Conservation (phyloP, 2,888 invertebrate genomes). For the Drosophila austrosaltans region DNA sequence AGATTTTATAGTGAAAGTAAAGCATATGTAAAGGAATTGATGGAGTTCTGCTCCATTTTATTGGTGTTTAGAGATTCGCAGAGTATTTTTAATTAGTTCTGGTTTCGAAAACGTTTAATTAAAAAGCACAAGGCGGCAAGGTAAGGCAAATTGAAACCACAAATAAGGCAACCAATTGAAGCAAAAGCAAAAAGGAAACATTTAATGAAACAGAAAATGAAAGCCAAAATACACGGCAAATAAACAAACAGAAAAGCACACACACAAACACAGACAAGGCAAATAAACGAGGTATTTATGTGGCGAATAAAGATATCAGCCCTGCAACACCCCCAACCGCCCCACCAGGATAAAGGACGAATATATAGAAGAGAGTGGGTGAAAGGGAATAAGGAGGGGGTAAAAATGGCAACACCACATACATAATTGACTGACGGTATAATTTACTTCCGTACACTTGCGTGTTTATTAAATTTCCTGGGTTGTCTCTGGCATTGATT, state of each 20-base stretch:
- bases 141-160: conserved; percentile 61
- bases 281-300: conserved; percentile 77
- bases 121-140: conserved; percentile 58
- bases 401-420: conserved; percentile 41
- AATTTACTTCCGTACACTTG: conserved; percentile 77
- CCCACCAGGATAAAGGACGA: too few species aligned
- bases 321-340: conserved; percentile 13
- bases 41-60: not conserved
- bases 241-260: conserved; percentile 44
- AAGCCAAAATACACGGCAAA: conserved; percentile 38
- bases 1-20: conserved; percentile 10
- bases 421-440: conserved; percentile 74
- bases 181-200: conserved; percentile 46
- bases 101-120: conserved; percentile 67
- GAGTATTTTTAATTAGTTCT: conserved; percentile 47
- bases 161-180: conserved; percentile 78
- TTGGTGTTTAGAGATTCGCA: conserved; percentile 7
- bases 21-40: conserved; percentile 38
- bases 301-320: conserved; percentile 56
- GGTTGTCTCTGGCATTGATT: conserved; percentile 74
- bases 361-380: not conserved
- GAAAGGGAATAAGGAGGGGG: conserved; percentile 1
- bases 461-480: conserved; percentile 80
- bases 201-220: conserved; percentile 55
- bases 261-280: conserved; percentile 45